Percentiles rank a stretch among this genome's conserved stretches.
Evolutionary conservation across 1,140 invertebrate species (phyloP).

Genomic region (Diorhabda carinulata): DNA sequence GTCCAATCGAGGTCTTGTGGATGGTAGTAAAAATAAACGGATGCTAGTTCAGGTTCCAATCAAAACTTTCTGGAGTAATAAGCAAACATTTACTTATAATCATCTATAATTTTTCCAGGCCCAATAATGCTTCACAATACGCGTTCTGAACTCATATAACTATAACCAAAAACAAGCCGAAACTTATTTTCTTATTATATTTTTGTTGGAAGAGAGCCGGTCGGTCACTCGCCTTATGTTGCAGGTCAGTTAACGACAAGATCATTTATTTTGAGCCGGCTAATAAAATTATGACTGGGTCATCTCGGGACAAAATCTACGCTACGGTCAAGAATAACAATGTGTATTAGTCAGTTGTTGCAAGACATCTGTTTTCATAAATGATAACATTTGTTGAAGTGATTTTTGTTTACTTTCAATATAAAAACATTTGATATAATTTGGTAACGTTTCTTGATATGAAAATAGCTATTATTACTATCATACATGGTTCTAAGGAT

Average conservation of each 20-base stretch:
- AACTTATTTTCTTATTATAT: conserved; percentile 1
- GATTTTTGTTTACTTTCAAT: too few relatives aligned
- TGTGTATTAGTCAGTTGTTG: not conserved
- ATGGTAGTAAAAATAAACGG: too few relatives aligned
- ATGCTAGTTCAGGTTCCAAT: too few relatives aligned
- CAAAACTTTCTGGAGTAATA: not conserved
- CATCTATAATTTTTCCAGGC: not conserved
- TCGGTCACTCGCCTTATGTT: not conserved
- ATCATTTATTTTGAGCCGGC: not conserved
- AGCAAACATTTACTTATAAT: not conserved
- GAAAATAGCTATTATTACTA: too few relatives aligned
- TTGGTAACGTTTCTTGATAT: too few relatives aligned
- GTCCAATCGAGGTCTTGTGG: too few relatives aligned
- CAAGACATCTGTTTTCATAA: not conserved
- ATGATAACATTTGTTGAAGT: not conserved
- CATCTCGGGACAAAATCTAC: not conserved
- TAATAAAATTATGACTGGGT: not conserved
- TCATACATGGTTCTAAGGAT: too few relatives aligned
- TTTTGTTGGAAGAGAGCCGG: not conserved
- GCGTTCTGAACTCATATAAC: not conserved
- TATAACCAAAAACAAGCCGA: not conserved
- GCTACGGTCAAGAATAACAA: not conserved
- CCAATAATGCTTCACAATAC: not conserved
- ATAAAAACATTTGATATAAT: too few relatives aligned
- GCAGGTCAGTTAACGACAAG: not conserved